Evolutionary conservation across 2,113 vertebrate genomes (phyloP).

Genomic region (Pardalotus punctatus): DNA sequence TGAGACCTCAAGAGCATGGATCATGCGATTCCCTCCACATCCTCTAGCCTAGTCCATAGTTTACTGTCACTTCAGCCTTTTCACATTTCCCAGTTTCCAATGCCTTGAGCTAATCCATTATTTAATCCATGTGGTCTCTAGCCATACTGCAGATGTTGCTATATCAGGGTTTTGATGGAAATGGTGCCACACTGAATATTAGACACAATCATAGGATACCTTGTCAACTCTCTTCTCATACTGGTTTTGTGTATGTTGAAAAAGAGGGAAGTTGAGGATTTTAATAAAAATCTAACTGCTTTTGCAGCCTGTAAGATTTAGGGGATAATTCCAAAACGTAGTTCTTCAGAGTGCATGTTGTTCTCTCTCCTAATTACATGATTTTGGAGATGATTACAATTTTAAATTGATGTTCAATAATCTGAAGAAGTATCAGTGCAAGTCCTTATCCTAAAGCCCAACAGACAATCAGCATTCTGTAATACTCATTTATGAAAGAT

Average conservation of each 20-base stretch:
- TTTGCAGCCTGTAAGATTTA: background rate
- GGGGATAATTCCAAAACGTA: background rate
- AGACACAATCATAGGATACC: background rate
- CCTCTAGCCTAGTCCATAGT: background rate
- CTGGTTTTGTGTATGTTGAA: background rate
- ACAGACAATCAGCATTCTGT: background rate
- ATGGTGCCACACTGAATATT: background rate
- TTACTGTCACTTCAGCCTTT: background rate
- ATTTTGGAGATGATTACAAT: background rate
- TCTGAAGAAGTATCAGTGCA: background rate
- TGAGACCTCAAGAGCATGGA: background rate
- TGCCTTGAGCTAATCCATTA: background rate
- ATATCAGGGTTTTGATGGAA: background rate
- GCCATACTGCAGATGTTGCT: background rate
- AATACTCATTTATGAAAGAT: background rate
- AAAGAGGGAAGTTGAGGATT: background rate
- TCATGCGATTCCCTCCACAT: background rate
- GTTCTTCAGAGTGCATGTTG: background rate
- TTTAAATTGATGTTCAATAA: background rate
- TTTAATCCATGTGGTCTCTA: background rate
- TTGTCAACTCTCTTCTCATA: background rate
- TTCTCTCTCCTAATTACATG: background rate
- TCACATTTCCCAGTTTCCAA: background rate
- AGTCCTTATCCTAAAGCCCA: background rate
- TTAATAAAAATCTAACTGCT: background rate